Percentiles rank a stretch among this genome's conserved stretches.
Conservation (phyloP, 2,888 invertebrate species). For the Metopia argyrocephala region DNA sequence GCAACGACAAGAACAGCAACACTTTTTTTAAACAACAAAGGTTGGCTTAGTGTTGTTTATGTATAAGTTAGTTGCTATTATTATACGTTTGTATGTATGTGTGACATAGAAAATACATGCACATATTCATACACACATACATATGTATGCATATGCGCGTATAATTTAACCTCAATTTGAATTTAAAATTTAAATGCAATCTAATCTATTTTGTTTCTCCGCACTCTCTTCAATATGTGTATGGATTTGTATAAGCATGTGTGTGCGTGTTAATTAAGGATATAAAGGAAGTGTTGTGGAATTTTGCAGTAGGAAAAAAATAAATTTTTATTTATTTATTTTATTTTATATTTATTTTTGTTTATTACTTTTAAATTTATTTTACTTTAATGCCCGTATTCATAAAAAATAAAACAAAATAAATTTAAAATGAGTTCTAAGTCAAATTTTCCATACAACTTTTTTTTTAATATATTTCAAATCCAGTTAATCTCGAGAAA, state of each 20-base stretch:
- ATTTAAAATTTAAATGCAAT: constrained; percentile 52
- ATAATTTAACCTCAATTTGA: constrained; percentile 54
- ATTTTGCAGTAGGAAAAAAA: background rate
- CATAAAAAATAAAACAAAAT: too few relatives aligned
- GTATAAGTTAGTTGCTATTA: constrained; percentile 8
- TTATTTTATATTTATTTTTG: too few relatives aligned
- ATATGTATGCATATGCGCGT: background rate
- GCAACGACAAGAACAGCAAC: background rate
- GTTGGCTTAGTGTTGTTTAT: constrained; percentile 30
- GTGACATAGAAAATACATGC: too few relatives aligned
- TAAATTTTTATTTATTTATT: too few relatives aligned
- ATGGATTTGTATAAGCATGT: background rate
- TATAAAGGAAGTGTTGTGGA: constrained; percentile 23
- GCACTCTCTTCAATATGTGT: background rate
- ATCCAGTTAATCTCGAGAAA: too few relatives aligned
- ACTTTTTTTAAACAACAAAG: constrained; percentile 43
- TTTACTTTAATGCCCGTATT: too few relatives aligned
- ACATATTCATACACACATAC: background rate
- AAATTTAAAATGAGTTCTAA: too few relatives aligned
- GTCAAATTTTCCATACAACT: too few relatives aligned
- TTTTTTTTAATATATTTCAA: too few relatives aligned
- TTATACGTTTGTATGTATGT: too few relatives aligned
- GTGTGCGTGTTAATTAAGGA: background rate
- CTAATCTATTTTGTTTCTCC: constrained; percentile 14
- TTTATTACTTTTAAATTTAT: too few relatives aligned